A percentile compares a stretch with the other conserved stretches of the same genome.
Evolutionary conservation across 2,113 vertebrate genomes (phyloP).

Genomic region (Eudorcas thomsonii): DNA sequence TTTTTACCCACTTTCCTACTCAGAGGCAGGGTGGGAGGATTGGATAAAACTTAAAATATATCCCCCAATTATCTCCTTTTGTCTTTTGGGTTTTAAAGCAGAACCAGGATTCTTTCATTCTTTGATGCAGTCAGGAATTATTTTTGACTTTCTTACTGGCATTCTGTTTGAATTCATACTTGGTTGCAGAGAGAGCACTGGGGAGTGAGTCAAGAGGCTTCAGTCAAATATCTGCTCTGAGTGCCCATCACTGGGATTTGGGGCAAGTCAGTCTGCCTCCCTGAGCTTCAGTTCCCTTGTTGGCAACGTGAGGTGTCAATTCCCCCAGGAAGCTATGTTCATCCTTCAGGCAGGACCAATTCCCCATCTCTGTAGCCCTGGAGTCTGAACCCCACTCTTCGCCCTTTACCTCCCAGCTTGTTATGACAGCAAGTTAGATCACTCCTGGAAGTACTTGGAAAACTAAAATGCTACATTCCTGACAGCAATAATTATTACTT

Average conservation of each 20-base stretch:
- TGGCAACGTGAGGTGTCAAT: neutral
- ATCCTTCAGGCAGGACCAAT: neutral
- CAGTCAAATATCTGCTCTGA: neutral
- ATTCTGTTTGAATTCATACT: slow-evolving; percentile 23
- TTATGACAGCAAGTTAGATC: neutral
- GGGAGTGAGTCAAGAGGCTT: neutral
- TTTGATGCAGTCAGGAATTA: neutral
- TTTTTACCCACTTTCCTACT: slow-evolving; percentile 53
- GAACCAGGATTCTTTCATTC: slow-evolving; percentile 1
- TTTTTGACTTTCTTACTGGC: slow-evolving; percentile 16
- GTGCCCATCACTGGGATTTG: neutral
- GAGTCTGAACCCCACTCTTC: neutral
- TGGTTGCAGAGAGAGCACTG: neutral
- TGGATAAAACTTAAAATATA: slow-evolving; percentile 52
- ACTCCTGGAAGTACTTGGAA: neutral
- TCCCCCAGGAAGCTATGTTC: neutral
- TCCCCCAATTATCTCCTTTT: slow-evolving; percentile 31
- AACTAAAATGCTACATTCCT: neutral
- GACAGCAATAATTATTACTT: neutral
- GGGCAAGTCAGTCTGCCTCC: neutral
- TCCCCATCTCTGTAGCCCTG: neutral
- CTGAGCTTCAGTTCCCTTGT: neutral
- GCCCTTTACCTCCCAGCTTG: neutral
- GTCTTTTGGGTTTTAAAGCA: neutral
- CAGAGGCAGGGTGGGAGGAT: slow-evolving; percentile 17